Evolutionary conservation across 92 coral and sea anemone genomes (phyloP).

Genomic region (Blastomussa wellsi): DNA sequence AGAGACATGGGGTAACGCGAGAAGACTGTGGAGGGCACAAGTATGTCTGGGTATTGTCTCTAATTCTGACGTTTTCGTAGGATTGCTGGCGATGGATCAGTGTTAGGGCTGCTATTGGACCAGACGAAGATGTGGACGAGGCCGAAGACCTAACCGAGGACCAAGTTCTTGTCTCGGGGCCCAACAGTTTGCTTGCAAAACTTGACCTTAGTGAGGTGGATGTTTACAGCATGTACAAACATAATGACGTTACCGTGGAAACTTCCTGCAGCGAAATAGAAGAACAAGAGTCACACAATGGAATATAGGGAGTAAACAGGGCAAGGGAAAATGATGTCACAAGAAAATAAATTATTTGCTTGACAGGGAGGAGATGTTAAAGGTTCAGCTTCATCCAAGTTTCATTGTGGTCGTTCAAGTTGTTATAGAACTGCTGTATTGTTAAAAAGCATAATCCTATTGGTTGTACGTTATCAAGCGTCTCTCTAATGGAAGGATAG

Average conservation of each 20-base stretch:
- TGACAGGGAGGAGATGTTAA: not conserved
- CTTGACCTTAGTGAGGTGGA: slow-evolving; percentile 73
- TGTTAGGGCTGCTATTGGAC: slow-evolving; percentile 61
- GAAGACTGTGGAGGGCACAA: no score
- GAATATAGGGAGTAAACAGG: not conserved
- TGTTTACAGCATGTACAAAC: slow-evolving; percentile 52
- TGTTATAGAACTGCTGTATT: no score
- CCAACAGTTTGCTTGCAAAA: slow-evolving; percentile 45
- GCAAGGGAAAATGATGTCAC: not conserved
- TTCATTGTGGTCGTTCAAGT: no score
- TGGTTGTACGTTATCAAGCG: no score
- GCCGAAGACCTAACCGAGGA: slow-evolving; percentile 49
- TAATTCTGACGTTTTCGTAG: not conserved
- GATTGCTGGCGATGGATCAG: slow-evolving; percentile 33
- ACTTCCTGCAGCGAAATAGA: slow-evolving; percentile 22
- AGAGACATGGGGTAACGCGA: no score
- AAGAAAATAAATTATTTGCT: no score
- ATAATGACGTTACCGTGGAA: not conserved
- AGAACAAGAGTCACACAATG: not conserved
- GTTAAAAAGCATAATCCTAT: no score
- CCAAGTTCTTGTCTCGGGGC: not conserved
- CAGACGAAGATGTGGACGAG: slow-evolving; percentile 47
- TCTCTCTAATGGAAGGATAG: no score
- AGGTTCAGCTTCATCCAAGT: not conserved
- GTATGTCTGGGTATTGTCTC: not conserved